Percentiles rank a stretch among this genome's conserved stretches.
phyloP scores from a whole-genome alignment of 2,113 vertebrate species.

The Peromyscus californicus region DNA sequence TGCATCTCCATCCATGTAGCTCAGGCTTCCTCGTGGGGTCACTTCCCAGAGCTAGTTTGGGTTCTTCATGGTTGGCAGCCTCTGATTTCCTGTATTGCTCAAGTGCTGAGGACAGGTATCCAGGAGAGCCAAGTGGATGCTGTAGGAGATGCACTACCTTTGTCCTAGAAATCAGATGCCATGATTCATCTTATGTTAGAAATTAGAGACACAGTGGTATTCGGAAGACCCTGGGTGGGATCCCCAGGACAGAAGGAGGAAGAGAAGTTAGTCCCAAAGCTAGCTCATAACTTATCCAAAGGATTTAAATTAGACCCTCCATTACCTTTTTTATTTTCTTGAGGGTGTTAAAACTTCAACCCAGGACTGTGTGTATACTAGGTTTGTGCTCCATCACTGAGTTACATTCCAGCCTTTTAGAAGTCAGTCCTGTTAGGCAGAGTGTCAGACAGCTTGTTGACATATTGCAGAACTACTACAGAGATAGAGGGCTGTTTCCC shows the following conservation, averaged over 20 bases:
- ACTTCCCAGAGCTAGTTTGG: background rate
- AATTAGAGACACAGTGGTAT: background rate
- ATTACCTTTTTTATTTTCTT: background rate
- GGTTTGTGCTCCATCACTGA: background rate
- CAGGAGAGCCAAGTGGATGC: background rate
- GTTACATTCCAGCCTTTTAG: background rate
- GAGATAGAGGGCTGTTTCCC: background rate
- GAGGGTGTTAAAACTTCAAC: background rate
- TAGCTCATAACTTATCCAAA: background rate
- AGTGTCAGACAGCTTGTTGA: background rate
- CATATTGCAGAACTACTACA: background rate
- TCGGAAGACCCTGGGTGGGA: background rate
- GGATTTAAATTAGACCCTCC: background rate
- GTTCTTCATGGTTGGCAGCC: background rate
- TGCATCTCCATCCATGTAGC: accelerated
- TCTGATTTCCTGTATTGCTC: background rate
- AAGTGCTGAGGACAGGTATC: background rate
- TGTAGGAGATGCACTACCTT: background rate
- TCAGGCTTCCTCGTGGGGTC: background rate
- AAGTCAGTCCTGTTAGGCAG: background rate
- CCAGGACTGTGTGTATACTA: background rate
- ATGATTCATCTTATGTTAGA: background rate
- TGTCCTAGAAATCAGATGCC: background rate
- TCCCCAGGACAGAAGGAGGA: background rate
- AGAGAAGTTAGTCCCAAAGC: background rate